Conservation (phyloP, 1,140 invertebrate genomes). For the Myzus persicae region DNA sequence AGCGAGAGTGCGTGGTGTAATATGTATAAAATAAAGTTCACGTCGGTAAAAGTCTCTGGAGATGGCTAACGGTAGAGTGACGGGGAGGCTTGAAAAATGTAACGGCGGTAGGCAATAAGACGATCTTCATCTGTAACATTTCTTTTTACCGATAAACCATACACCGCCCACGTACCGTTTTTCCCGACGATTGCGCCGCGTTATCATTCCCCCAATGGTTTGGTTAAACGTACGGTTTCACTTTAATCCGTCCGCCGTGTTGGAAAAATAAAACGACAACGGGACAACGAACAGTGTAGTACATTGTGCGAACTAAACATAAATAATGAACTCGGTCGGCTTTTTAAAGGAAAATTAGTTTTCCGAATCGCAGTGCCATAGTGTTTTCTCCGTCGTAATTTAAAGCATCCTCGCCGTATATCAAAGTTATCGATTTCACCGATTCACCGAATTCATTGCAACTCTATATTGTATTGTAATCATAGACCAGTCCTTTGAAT, state of each 20-base stretch:
- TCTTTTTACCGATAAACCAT: conserved; percentile 28
- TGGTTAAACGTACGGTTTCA: conserved; percentile 1
- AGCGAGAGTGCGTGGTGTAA: neutral
- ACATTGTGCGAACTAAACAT: conserved; percentile 4
- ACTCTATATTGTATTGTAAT: neutral
- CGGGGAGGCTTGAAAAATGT: neutral
- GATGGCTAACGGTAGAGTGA: neutral
- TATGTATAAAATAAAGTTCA: neutral
- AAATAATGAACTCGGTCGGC: neutral
- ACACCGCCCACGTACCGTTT: neutral
- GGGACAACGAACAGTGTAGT: neutral
- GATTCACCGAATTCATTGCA: neutral
- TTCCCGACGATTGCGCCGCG: neutral
- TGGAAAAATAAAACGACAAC: neutral
- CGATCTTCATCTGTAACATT: neutral
- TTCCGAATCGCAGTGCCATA: neutral
- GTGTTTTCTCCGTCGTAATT: neutral
- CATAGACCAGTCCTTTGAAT: neutral
- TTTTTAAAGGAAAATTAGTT: conserved; percentile 7
- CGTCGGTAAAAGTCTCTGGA: neutral
- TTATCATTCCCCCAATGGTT: neutral
- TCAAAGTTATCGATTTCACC: neutral
- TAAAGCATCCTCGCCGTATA: neutral
- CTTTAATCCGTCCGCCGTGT: neutral
- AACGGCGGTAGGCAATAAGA: neutral